Evolutionary conservation across 2,113 vertebrate species (phyloP).

Genomic region (Leptosomus discolor): DNA sequence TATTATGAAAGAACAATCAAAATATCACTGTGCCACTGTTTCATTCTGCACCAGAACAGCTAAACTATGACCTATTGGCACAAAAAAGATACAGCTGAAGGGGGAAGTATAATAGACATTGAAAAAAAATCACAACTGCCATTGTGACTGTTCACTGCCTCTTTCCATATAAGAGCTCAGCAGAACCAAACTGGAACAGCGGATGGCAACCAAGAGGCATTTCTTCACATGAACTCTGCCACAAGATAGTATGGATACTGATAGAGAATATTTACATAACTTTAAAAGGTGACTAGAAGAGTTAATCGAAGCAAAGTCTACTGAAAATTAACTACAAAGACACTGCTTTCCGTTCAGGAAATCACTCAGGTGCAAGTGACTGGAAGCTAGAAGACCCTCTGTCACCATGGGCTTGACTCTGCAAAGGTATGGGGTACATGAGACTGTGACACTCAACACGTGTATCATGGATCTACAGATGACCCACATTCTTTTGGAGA

Average conservation of each 20-base stretch:
- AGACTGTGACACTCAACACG: not conserved
- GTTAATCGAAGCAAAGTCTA: not conserved
- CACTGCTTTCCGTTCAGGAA: not conserved
- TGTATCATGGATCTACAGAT: not conserved
- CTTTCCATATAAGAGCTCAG: not conserved
- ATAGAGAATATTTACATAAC: not conserved
- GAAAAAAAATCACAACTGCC: not conserved
- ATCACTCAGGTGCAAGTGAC: not conserved
- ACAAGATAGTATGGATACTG: fast-evolving
- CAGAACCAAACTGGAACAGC: not conserved
- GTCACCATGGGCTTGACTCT: not conserved
- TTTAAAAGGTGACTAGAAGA: not conserved
- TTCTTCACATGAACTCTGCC: not conserved
- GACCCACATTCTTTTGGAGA: not conserved
- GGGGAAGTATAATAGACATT: not conserved
- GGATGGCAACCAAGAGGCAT: not conserved
- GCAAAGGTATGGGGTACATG: fast-evolving
- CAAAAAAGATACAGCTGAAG: not conserved
- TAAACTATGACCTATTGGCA: not conserved
- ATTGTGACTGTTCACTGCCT: not conserved
- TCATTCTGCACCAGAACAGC: not conserved
- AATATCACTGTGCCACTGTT: not conserved
- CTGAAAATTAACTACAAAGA: not conserved
- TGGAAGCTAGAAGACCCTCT: not conserved
- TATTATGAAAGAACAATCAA: not conserved